Evolutionary conservation across 1,140 invertebrate species (phyloP), one percentile per base, ranked within the genome.

Genomic region (Belonocnema kinseyi): DNA sequence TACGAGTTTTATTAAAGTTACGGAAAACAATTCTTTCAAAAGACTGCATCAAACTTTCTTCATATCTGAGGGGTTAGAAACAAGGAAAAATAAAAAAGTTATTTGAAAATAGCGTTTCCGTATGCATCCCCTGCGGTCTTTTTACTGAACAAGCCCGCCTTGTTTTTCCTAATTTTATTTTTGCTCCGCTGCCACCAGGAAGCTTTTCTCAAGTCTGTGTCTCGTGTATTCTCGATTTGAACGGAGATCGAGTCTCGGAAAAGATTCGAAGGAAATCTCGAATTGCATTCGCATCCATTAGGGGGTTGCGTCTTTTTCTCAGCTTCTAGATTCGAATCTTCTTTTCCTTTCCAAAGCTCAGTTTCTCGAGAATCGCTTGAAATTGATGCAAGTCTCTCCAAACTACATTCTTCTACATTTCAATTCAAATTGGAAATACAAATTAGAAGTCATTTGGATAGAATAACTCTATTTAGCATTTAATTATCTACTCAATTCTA

Each of bases 121-220:
- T 21, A 56, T 56, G 21, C 21, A 19, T 56, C 54, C 17, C 54
- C 17, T 56, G 54, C 54, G 54, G 54, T 56, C 54, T 56, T 56
- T 56, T 21, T 19, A 19, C 54, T 17, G 21, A 5, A 56, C 21
- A 21, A 12, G 17, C 17, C 17, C 17, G 21, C 21, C 17, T n/a
- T 56, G n/a, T 56, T 56, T 56, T 19, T n/a, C 21, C 54, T 56
- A 56, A 56, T 56, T 19, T 56, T 56, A 56, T 56, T 56, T 56
- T 56, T 56, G 21, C 17, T 56, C 13, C 54, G n/a, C 54, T 56
- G 17, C 54, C 17, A 56, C 54, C 54, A 56, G n/a, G 19, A 56
- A 56, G 21, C 17, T 56, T 56, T 56, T 13, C 21, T 56, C 17
- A 11, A 56, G 54, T 21, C 21, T 56, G 21, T 12, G 12, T 12